Evolutionary conservation across 2,113 vertebrate genomes (phyloP).

Genomic region (Hippocampus abdominalis): DNA sequence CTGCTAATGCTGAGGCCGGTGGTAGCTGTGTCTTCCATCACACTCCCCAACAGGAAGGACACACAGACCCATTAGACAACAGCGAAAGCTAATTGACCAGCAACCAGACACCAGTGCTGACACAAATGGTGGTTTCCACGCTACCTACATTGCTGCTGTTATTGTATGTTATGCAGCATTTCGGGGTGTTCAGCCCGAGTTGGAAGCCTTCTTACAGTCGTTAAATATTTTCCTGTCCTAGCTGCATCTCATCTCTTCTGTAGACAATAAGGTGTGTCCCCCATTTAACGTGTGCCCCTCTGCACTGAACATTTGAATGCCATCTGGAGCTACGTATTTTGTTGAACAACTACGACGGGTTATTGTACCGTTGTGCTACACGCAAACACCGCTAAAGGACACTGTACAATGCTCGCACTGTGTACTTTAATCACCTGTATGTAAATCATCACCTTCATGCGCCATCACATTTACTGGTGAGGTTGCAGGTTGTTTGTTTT

Average conservation of each 20-base stretch:
- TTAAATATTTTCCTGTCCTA: background rate
- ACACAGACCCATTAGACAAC: slow-evolving; percentile 45
- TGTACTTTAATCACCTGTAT: background rate
- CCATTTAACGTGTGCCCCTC: background rate
- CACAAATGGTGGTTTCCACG: slow-evolving; percentile 34
- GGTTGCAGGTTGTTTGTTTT: background rate
- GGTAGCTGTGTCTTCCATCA: slow-evolving; percentile 48
- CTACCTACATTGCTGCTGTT: slow-evolving; percentile 11
- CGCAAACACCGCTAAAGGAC: background rate
- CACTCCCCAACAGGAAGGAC: slow-evolving; percentile 49
- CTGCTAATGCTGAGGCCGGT: slow-evolving; percentile 34
- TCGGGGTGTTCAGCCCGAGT: background rate
- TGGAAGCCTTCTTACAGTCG: background rate
- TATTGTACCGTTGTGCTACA: background rate
- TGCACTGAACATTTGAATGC: background rate
- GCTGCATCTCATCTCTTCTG: background rate
- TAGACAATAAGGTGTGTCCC: background rate
- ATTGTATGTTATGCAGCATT: background rate
- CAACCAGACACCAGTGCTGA: slow-evolving; percentile 42
- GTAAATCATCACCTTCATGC: background rate
- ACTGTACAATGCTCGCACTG: background rate
- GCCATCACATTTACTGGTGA: background rate
- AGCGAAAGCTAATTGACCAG: slow-evolving; percentile 49
- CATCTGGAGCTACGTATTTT: background rate
- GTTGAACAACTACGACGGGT: background rate